A percentile compares a stretch with the other conserved stretches of the same genome.
Conservation (phyloP, 1,140 invertebrate genomes). For the Panagrolaimus sp. region DNA sequence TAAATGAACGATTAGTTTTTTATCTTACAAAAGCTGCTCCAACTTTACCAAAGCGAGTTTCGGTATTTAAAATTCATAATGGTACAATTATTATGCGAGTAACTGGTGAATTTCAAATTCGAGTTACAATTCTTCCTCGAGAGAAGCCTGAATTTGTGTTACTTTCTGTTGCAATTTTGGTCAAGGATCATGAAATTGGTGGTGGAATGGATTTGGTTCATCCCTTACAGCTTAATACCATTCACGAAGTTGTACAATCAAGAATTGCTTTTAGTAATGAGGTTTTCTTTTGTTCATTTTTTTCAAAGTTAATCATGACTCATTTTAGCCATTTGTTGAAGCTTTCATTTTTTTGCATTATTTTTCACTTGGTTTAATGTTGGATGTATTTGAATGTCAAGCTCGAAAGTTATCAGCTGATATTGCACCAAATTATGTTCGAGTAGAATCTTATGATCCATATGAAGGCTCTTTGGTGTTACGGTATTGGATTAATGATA, state of each 20-base stretch:
- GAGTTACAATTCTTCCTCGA: conserved; percentile 83
- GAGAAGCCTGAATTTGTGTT: conserved; percentile 87
- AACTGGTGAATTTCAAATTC: conserved; percentile 83
- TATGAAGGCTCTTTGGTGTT: conserved; percentile 23
- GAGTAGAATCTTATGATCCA: conserved; percentile 67
- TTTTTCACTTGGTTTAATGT: conserved; percentile 87
- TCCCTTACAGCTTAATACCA: conserved; percentile 68
- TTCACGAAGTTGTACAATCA: neutral
- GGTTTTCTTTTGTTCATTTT: neutral
- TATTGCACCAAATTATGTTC: conserved; percentile 79
- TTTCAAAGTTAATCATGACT: no score
- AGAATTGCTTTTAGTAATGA: neutral
- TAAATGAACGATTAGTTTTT: conserved; percentile 89
- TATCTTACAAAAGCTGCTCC: conserved; percentile 74
- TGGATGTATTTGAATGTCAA: conserved; percentile 91
- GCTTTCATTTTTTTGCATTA: conserved; percentile 64
- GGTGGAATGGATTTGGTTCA: conserved; percentile 91
- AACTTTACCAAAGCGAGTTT: conserved; percentile 83
- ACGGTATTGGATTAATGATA: conserved; percentile 33
- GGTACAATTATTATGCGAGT: conserved; percentile 76
- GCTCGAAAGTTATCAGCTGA: conserved; percentile 68
- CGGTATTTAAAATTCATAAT: conserved; percentile 74
- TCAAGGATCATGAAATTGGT: conserved; percentile 92
- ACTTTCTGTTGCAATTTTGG: conserved; percentile 85
- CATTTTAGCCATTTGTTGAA: conserved; percentile 34